phyloP scores from a whole-genome alignment of 1,140 invertebrate species.

The Cydia fagiglandana region DNA sequence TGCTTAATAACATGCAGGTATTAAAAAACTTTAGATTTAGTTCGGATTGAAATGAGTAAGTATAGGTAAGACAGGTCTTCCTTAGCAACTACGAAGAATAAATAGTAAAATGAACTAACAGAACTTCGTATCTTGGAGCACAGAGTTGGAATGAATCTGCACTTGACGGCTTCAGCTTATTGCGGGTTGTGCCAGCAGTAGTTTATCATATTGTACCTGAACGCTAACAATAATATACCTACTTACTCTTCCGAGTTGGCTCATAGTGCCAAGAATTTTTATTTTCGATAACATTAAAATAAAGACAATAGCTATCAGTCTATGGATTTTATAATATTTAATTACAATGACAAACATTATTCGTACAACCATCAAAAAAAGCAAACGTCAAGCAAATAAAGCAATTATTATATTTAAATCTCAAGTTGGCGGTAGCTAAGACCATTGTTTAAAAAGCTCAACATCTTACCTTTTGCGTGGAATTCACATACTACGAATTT shows the following conservation, averaged over 20 bases:
- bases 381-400: too few species aligned
- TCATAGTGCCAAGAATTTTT: too few species aligned
- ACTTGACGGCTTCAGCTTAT: not conserved
- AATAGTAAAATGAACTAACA: conserved; percentile 1
- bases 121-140: not conserved
- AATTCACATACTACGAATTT: too few species aligned
- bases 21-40: not conserved
- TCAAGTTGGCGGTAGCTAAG: too few species aligned
- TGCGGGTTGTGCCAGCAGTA: not conserved
- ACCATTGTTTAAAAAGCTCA: too few species aligned
- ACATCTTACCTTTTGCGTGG: too few species aligned
- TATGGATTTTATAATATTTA: too few species aligned
- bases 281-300: too few species aligned
- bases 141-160: not conserved
- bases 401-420: too few species aligned
- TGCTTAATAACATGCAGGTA: not conserved
- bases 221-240: not conserved
- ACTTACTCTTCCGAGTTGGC: not conserved
- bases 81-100: not conserved
- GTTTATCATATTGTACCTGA: not conserved
- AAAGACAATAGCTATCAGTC: too few species aligned
- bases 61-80: not conserved
- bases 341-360: too few species aligned
- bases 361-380: too few species aligned
- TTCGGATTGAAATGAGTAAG: not conserved